Conservation (phyloP, 2,888 invertebrate species). For the Drosophila nigritarsus region DNA sequence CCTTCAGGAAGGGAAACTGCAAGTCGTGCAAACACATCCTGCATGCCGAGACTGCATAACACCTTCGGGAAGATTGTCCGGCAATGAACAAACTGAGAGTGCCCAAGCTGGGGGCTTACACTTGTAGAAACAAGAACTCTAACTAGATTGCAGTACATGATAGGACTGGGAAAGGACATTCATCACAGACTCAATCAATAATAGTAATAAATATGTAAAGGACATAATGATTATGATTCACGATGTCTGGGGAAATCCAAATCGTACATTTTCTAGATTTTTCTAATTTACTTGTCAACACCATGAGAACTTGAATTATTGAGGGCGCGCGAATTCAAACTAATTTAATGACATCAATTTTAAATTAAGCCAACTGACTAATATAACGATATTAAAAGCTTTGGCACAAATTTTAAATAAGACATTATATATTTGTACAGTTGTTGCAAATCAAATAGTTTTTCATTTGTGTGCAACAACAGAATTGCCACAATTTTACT, state of each 20-base stretch:
- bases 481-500: constrained; percentile 28
- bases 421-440: constrained; percentile 54
- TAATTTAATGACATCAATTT: constrained; percentile 4
- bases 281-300: neutral
- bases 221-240: neutral
- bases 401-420: constrained; percentile 26
- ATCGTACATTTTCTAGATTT: neutral
- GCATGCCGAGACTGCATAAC: neutral
- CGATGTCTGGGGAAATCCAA: neutral
- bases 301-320: neutral
- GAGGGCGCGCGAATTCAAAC: neutral
- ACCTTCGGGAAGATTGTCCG: neutral
- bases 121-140: neutral
- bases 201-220: neutral
- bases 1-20: neutral
- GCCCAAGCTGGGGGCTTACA: too few relatives aligned
- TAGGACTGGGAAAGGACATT: neutral
- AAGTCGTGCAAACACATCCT: neutral
- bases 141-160: neutral
- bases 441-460: constrained; percentile 36
- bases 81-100: accelerated
- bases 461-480: constrained; percentile 21
- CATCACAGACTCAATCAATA: neutral
- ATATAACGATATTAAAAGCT: neutral
- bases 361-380: neutral